Base-by-base conservation (phyloP, 2,888 invertebrate species). In the Rhamnusium bicolor region DNA sequence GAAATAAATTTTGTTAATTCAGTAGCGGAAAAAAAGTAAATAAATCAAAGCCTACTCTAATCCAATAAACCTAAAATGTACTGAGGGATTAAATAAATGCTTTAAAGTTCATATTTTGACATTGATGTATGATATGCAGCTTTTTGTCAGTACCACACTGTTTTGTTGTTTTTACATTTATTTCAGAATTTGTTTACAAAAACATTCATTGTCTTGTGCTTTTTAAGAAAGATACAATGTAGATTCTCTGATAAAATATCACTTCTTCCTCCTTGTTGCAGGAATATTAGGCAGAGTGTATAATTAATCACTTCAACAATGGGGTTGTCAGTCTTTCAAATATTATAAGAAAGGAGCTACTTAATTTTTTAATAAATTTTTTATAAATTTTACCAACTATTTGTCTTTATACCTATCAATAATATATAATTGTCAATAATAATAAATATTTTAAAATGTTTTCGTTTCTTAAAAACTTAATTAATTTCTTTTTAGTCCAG, bases 121-220 rank as follows among this genome's bases (percentile, higher is more conserved):
- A 18, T 46, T 67, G 67, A 67, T 67, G 19, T 67, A 67, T 51
- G 67, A 67, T 56, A 18, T 18, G 56, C 14, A 21, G 67, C 54
- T 67, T 67, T 67, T 67, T 67, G 67, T 24, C 16, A 67, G 16
- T 56, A 24, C 54, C 54, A 21, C 56, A 56, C 24, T 67, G 56
- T 67, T 56, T 67, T 56, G 56, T 46, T 67, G 67, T 67, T 67
- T 67, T 67, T 46, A 40, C 56, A 67, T 67, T 67, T 67, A 67
- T 56, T 51, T 67, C 67, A 24, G 67, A 56, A 67, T 56, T 56
- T 56, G 67, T 67, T 67, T 67, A 27, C 67, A 67, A 67, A 67
- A 67, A 56, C 56, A 56, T 67, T 46, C 67, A 67, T 54, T 67
- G 67, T 40, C 32, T 54, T 14, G 56, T 14, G 19, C 32, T 67